A percentile compares a stretch with the other conserved stretches of the same genome.
phyloP scores from a whole-genome alignment of 2,113 vertebrate genomes.

The Pedetes capensis region DNA sequence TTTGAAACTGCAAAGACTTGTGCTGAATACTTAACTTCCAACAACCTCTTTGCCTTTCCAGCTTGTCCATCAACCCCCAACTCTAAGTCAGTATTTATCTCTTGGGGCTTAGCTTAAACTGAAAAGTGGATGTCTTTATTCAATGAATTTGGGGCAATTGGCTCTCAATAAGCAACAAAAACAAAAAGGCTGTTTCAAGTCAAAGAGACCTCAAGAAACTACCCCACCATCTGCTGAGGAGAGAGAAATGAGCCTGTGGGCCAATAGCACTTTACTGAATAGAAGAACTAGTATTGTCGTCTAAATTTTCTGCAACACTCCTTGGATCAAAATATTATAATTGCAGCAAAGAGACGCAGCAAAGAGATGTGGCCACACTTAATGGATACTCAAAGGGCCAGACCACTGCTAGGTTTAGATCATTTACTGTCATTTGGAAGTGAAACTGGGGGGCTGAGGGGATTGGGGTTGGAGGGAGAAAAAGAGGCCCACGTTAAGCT shows the following conservation, averaged over 20 bases:
- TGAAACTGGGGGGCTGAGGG: constrained; percentile 70
- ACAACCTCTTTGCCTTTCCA: constrained; percentile 46
- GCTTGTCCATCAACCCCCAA: constrained; percentile 53
- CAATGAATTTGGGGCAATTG: constrained; percentile 67
- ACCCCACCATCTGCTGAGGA: constrained; percentile 78
- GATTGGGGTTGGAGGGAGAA: constrained; percentile 50
- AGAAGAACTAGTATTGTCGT: constrained; percentile 71
- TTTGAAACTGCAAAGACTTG: constrained; percentile 60
- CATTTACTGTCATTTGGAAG: constrained; percentile 72
- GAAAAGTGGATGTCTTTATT: constrained; percentile 74
- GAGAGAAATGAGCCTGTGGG: constrained; percentile 70
- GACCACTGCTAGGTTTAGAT: constrained; percentile 58
- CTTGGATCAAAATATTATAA: constrained; percentile 81
- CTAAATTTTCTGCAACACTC: constrained; percentile 71
- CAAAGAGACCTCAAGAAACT: constrained; percentile 74
- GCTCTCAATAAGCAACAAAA: constrained; percentile 72
- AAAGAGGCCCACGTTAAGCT: constrained; percentile 74
- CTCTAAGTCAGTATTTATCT: constrained; percentile 71
- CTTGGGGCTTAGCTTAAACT: constrained; percentile 60
- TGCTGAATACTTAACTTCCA: constrained; percentile 67
- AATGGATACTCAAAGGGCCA: constrained; percentile 68
- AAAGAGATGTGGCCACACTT: constrained; percentile 67
- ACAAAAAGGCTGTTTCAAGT: constrained; percentile 77
- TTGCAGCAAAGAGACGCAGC: constrained; percentile 64
- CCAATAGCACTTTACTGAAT: constrained; percentile 64